Evolutionary conservation across 2,888 invertebrate genomes (phyloP).

Genomic region (Mesopsocus fuscifrons): DNA sequence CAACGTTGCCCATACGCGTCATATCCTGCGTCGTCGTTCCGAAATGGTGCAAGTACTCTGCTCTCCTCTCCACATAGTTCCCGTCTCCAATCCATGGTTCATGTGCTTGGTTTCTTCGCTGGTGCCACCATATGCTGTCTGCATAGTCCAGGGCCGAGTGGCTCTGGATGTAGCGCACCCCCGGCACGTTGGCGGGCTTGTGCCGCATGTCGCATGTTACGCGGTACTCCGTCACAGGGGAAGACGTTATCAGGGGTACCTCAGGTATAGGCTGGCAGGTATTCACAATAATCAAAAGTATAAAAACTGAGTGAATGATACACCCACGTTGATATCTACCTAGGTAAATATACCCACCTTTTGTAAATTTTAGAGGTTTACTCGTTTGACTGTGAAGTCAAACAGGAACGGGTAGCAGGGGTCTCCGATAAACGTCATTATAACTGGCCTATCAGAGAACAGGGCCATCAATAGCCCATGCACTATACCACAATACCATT

Average conservation of each 20-base stretch:
- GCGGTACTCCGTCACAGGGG: background rate
- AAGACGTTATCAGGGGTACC: background rate
- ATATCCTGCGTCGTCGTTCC: background rate
- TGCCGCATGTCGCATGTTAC: conserved; percentile 1
- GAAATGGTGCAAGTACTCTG: background rate
- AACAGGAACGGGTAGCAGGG: no score
- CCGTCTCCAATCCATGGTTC: conserved; percentile 1
- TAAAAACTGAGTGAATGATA: no score
- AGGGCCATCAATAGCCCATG: no score
- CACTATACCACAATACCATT: no score
- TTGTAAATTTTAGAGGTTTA: no score
- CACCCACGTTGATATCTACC: no score
- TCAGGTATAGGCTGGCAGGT: no score
- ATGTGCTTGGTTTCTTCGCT: background rate
- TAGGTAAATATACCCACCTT: no score
- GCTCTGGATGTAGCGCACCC: background rate
- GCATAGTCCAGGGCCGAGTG: background rate
- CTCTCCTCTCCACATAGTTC: background rate
- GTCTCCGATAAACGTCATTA: no score
- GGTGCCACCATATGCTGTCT: background rate
- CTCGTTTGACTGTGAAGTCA: no score
- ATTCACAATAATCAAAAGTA: no score
- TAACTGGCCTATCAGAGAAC: no score
- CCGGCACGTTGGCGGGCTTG: background rate
- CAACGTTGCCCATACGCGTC: background rate